Base-by-base conservation (phyloP, 1,140 invertebrate species). In the Pogonomyrmex barbatus region DNA sequence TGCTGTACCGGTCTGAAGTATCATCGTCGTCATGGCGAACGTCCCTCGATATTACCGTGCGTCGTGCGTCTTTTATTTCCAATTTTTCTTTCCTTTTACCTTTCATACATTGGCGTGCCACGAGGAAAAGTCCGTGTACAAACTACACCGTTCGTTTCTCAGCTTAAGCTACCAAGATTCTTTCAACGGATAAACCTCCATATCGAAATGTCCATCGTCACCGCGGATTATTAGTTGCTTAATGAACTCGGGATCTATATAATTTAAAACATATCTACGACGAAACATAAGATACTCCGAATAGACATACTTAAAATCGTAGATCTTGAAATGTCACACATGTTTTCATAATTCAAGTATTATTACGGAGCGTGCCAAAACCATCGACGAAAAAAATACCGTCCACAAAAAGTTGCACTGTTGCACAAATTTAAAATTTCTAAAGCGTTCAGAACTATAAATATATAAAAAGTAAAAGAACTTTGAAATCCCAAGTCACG, bases 1-100 rank as follows among this genome's bases (percentile, higher is more conserved):
- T 73, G 79, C 79, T 82, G 54, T 83, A 83, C 79, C 79, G 79
- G 79, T 83, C 79, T 62, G 79, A 83, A 75, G 79, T 75, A 83
- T 83, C 79, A 83, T 73, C 79, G 63, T 67, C 63, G 63, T 67
- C 77, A 85, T 81, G 63, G 62, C 84, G 84, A 65, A 42, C 63
- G 63, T 81, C 58, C 78, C 73, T 79, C 75, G 77, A 83, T 83
- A 83, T 85, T 79, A 85, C 47, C 52, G 52, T 24, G 24, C 24
- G 24, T 83, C 39, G 76, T 33, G 50, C 39, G 70, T 45, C 52
- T 82, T 67, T 85, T 78, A 65, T 85, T 78, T 78, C 52, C 12
- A 54, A 62, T 78, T 77, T 63, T 77, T 85, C 45, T 78, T 78
- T 58, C 52, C n/a, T 85, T 81, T 78, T 81, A 68, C 33, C 30